Conservation (phyloP, 2,113 vertebrate genomes). For the Ardeotis arabs region DNA sequence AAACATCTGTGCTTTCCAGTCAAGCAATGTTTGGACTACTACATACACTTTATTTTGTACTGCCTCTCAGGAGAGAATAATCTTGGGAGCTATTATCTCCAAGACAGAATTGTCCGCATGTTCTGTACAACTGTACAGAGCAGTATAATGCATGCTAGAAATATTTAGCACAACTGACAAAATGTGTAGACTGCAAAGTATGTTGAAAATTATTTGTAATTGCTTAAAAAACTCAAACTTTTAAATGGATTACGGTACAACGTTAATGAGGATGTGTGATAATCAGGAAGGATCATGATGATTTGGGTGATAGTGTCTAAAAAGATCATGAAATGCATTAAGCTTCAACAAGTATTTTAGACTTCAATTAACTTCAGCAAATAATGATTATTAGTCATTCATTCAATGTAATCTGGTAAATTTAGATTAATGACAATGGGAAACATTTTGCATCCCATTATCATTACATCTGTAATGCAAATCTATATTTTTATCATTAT, state of each 20-base stretch:
- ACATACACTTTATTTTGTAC: background rate
- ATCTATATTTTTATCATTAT: background rate
- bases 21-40: background rate
- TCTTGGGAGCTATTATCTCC: background rate
- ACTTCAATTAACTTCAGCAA: background rate
- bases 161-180: background rate
- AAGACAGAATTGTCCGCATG: background rate
- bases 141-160: background rate
- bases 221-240: background rate
- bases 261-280: background rate
- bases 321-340: background rate
- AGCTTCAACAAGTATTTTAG: background rate
- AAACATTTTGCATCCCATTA: background rate
- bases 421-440: background rate
- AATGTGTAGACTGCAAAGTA: background rate
- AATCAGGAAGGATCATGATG: background rate
- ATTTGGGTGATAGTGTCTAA: background rate
- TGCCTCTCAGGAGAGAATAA: background rate
- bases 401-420: background rate
- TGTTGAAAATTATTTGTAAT: background rate
- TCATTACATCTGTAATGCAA: background rate
- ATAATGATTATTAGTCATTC: background rate
- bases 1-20: background rate
- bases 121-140: background rate
- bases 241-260: background rate